These are phyloP conservation scores for Illadopsis cleaveri DNA, from an alignment of 2,113 vertebrate species.

Conservation along the genomic window DNA sequence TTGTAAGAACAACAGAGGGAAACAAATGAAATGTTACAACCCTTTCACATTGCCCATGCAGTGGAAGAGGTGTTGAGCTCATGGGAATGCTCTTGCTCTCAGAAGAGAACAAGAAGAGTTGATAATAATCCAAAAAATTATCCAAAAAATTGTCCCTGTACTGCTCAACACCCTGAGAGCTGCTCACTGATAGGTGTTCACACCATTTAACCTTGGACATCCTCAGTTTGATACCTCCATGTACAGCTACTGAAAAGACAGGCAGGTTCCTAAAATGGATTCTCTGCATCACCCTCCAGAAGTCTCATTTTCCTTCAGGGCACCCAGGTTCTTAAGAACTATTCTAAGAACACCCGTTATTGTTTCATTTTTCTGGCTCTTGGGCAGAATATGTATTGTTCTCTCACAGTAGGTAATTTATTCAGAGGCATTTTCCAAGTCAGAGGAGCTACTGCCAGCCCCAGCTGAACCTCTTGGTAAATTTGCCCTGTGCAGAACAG, in stretches of 20 bases:
- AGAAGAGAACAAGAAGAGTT: neutral
- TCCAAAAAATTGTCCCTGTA: neutral
- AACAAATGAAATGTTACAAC: neutral
- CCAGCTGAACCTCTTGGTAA: neutral
- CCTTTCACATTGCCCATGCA: neutral
- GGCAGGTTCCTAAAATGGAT: neutral
- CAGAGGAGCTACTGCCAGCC: neutral
- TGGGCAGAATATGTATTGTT: neutral
- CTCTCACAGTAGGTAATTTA: neutral
- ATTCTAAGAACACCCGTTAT: neutral
- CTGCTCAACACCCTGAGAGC: neutral
- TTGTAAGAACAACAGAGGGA: neutral
- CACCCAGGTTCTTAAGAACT: neutral
- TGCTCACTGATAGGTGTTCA: neutral
- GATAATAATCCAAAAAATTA: neutral
- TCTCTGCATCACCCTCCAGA: neutral
- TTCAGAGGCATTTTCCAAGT: slow-evolving; percentile 26
- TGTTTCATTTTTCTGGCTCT: neutral
- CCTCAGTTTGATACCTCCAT: neutral
- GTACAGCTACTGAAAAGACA: neutral
- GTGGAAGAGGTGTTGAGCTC: neutral
- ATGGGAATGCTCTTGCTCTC: neutral
- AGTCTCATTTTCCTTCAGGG: neutral
- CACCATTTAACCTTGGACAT: neutral
- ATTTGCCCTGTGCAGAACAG: neutral